Evolutionary conservation across 2,888 invertebrate species (phyloP).

Genomic region (Miltochrista miniata): DNA sequence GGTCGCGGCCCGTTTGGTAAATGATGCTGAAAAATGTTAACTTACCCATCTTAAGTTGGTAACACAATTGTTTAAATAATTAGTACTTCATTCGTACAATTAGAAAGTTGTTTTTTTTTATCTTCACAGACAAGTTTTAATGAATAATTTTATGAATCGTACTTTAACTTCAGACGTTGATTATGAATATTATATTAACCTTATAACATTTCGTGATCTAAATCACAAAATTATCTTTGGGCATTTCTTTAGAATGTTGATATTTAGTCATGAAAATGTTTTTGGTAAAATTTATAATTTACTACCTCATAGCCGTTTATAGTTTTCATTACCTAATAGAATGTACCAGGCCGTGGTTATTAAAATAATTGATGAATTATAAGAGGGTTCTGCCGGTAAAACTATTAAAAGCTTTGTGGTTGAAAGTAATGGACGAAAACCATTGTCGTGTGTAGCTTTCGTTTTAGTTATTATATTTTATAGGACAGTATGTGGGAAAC

Average conservation of each 20-base stretch:
- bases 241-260: not conserved
- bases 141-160: constrained; percentile 46
- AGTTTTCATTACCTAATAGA: too few species aligned
- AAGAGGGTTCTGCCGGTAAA: not conserved
- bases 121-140: constrained; percentile 54
- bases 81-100: constrained; percentile 71
- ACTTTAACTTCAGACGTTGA: constrained; percentile 21
- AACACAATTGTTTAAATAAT: constrained; percentile 74
- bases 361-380: not conserved
- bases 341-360: not conserved
- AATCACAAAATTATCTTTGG: not conserved
- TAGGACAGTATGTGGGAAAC: not conserved
- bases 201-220: not conserved
- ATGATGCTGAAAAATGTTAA: constrained; percentile 58
- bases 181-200: constrained; percentile 5
- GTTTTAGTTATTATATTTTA: constrained; percentile 1
- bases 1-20: constrained; percentile 41
- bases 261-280: not conserved
- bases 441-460: constrained; percentile 1
- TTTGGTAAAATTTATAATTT: too few species aligned
- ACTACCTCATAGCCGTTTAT: too few species aligned
- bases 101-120: constrained; percentile 48
- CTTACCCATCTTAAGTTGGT: constrained; percentile 48
- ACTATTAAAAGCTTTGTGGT: constrained; percentile 11
- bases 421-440: constrained; percentile 11